Conservation (phyloP, 2,113 vertebrate species). For the Brienomyrus longianalis region DNA sequence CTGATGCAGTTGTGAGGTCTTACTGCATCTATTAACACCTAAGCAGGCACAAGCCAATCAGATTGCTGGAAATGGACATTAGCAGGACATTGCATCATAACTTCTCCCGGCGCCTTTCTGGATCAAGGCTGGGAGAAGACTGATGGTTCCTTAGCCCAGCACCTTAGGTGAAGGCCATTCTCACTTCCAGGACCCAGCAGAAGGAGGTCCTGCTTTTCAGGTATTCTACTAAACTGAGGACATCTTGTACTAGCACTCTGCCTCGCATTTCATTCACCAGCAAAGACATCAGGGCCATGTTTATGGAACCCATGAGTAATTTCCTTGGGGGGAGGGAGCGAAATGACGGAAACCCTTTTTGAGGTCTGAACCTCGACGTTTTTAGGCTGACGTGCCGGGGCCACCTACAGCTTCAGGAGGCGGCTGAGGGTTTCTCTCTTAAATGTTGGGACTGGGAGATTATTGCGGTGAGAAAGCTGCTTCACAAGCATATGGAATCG, state of each 20-base stretch:
- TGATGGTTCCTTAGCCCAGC: neutral
- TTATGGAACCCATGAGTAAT: neutral
- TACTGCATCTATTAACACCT: neutral
- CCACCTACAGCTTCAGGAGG: neutral
- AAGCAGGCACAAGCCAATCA: neutral
- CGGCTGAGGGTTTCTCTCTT: neutral
- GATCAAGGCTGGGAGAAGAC: neutral
- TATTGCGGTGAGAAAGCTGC: neutral
- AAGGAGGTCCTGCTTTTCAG: neutral
- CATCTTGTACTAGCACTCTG: neutral
- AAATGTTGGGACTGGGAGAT: neutral
- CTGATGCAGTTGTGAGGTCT: neutral
- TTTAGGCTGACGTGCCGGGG: neutral
- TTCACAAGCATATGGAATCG: conserved; percentile 3
- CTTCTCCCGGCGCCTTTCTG: neutral
- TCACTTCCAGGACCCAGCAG: neutral
- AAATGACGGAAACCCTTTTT: neutral
- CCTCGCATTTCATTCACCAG: neutral
- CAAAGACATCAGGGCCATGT: neutral
- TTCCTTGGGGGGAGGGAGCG: neutral
- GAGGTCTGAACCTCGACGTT: neutral
- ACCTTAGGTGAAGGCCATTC: neutral
- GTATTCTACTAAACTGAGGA: neutral
- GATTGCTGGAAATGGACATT: neutral
- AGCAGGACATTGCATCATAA: neutral